Conservation (phyloP, 1,140 invertebrate species). For the Acromyrmex heyeri region DNA sequence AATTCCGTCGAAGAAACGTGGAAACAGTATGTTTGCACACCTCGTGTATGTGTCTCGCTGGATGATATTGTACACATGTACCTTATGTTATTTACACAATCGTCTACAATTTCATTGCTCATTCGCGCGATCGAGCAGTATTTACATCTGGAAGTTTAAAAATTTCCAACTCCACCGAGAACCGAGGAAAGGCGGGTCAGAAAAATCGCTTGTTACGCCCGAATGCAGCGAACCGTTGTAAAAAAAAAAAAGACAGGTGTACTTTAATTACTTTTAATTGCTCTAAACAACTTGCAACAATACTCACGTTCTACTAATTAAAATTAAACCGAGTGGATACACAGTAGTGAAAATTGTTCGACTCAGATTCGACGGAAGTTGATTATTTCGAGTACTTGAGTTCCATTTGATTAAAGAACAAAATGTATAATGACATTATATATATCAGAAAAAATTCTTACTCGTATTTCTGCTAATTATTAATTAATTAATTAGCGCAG, state of each 20-base stretch:
- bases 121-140: slow-evolving; percentile 45
- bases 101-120: slow-evolving; percentile 64
- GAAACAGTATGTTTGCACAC: slow-evolving; percentile 66
- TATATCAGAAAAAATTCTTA: background rate
- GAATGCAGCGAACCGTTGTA: background rate
- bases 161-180: background rate
- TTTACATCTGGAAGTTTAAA: slow-evolving; percentile 42
- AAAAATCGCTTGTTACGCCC: slow-evolving; percentile 18
- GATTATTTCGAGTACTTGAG: background rate
- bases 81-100: slow-evolving; percentile 62
- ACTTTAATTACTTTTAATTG: slow-evolving; percentile 62
- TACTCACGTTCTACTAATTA: slow-evolving; percentile 29
- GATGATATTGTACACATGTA: slow-evolving; percentile 53
- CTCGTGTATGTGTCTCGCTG: slow-evolving; percentile 36
- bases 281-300: slow-evolving; percentile 39
- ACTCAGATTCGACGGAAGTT: background rate
- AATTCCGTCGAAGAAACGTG: slow-evolving; percentile 50
- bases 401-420: background rate
- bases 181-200: background rate
- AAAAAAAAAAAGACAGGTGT: slow-evolving; percentile 1
- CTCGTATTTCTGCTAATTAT: background rate
- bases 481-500: slow-evolving; percentile 14
- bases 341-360: background rate
- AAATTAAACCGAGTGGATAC: slow-evolving; percentile 31
- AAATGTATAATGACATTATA: background rate